Evolutionary conservation across 2,797 vertebrate genomes (phyloP), one percentile per base, ranked within the genome.

Genomic region (Danio kyathit): DNA sequence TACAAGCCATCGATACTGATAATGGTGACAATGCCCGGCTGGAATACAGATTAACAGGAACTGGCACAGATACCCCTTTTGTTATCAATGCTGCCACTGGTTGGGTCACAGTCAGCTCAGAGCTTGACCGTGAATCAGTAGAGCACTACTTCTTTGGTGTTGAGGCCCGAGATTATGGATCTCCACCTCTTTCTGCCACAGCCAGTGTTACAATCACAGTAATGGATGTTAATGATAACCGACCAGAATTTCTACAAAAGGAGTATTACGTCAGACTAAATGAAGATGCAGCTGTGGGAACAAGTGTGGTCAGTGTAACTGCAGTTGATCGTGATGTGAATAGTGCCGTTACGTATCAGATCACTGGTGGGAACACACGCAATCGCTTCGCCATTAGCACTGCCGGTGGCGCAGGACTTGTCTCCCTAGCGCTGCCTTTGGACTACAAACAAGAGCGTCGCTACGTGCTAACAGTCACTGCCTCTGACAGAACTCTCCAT

Each of bases 381-480:
- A 99, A 98, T 88, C 97, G 98, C 52, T 99, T 99, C 85, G 94
- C 97, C 82, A 99, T 99, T 88, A 99, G 96, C 90, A 97, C 97
- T 0, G 97, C 97, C 8, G 94, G 96, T 0, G 97, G 96, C 19
- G 87, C 93, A 5, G 98, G 98, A 5, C 94, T 98, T 69, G 94
- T 99, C 57, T 96, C 98, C 0, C 90, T 99, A 72, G 96, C 98
- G 10, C 93, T 99, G 84, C 98, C 98, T 0, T 87, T 99, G 88
- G 98, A 99, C 93, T 99, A 99, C 89, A 99, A 99, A 89, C 98
- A 99, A 89, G 98, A 99, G 88, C 94, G 97, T 11, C 96, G 97
- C 14, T 99, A 99, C 0, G 96, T 97, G 63, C 92, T 99, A 51
- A 98, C 97, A 0, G 93, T 99, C 80, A 98, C 97, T 0, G 98